phyloP scores from a whole-genome alignment of 2,113 vertebrate species.

The Seriola aureovittata region DNA sequence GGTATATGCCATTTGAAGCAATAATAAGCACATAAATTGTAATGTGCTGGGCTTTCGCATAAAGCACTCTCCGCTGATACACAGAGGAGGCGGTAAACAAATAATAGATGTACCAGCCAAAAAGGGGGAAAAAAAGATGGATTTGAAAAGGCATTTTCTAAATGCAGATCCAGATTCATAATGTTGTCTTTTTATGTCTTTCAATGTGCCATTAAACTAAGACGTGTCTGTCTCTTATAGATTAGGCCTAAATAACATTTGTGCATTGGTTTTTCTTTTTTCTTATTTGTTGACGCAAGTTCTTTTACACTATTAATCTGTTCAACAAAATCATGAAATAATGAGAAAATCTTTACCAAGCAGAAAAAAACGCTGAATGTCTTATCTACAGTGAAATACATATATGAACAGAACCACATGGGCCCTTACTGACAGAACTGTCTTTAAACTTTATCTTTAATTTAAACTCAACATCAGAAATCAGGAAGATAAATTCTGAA shows the following conservation, averaged over 20 bases:
- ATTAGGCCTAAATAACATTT: neutral
- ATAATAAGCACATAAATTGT: conserved; percentile 42
- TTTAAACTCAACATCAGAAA: neutral
- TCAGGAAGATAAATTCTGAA: neutral
- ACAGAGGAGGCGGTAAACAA: conserved; percentile 7
- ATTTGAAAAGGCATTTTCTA: conserved; percentile 5
- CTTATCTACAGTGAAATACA: neutral
- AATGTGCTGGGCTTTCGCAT: conserved; percentile 20
- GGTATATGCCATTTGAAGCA: conserved; percentile 26
- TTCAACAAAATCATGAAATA: neutral
- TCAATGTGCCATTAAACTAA: neutral
- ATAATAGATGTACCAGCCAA: conserved; percentile 21
- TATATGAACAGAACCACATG: neutral
- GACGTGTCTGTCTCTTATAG: neutral
- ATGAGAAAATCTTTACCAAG: neutral
- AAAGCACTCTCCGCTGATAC: neutral
- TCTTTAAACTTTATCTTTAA: neutral
- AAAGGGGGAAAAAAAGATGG: neutral
- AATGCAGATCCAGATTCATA: conserved; percentile 8
- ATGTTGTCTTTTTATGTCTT: neutral
- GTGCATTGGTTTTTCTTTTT: neutral
- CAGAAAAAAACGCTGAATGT: neutral
- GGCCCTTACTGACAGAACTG: neutral
- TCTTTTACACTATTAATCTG: neutral
- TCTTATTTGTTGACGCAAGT: neutral